Percentiles rank a stretch among this genome's conserved stretches.
phyloP scores from a whole-genome alignment of 2,113 vertebrate species.

The Bambusicola thoracicus region DNA sequence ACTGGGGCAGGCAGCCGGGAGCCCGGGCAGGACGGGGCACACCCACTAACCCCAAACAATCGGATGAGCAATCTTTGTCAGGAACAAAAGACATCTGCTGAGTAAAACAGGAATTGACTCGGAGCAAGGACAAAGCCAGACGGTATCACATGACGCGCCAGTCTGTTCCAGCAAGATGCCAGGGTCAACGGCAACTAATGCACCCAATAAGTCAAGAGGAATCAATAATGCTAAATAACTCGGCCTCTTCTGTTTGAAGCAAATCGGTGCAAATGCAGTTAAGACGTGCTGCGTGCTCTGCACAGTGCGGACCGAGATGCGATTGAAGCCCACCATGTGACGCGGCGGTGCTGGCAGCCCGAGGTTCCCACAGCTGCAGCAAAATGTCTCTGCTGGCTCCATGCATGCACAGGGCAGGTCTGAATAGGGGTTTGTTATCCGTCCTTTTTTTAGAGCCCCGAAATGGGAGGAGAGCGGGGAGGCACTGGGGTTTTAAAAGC shows the following conservation, averaged over 20 bases:
- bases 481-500: neutral
- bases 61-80: constrained; percentile 12
- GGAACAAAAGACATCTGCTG: constrained; percentile 58
- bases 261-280: constrained; percentile 56
- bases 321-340: neutral
- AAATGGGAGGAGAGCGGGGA: neutral
- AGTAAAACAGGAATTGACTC: neutral
- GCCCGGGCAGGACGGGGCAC: neutral
- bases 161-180: constrained; percentile 51
- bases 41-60: neutral
- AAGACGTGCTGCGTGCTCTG: neutral
- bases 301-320: neutral
- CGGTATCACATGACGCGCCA: neutral
- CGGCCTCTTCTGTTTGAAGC: neutral
- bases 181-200: constrained; percentile 69
- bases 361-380: neutral
- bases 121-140: constrained; percentile 43
- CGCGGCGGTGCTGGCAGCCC: neutral
- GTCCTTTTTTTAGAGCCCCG: neutral
- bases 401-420: neutral
- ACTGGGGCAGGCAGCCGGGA: neutral
- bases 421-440: neutral
- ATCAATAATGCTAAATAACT: constrained; percentile 75
- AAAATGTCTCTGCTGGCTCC: neutral
- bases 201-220: constrained; percentile 51